Conservation (phyloP, 2,888 invertebrate genomes). For the Ypsolopha scabrella region DNA sequence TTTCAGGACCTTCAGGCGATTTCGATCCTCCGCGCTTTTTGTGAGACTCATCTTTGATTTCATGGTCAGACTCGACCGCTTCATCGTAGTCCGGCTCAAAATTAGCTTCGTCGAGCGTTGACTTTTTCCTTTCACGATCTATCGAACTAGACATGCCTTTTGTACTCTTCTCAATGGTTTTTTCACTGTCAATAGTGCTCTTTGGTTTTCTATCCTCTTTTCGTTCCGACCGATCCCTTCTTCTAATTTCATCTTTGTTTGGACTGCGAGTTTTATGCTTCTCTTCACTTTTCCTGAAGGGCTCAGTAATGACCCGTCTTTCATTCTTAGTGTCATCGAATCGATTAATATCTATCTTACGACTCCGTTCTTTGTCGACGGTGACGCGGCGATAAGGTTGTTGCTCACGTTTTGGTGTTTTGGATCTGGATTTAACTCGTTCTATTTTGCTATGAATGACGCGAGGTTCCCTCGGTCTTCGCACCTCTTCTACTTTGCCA, state of each 20-base stretch:
- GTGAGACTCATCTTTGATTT: conserved; percentile 65
- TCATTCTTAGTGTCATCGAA: conserved; percentile 33
- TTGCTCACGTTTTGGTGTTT: conserved; percentile 59
- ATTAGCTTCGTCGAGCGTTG: conserved; percentile 77
- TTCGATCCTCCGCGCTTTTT: conserved; percentile 49
- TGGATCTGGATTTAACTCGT: conserved; percentile 64
- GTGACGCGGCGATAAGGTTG: conserved; percentile 62
- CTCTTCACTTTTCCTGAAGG: conserved; percentile 25
- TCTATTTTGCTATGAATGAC: conserved; percentile 68
- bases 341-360: conserved; percentile 40
- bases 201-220: conserved; percentile 32
- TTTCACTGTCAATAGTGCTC: conserved; percentile 14
- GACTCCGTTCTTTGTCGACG: conserved; percentile 51
- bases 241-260: conserved; percentile 24
- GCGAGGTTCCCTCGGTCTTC: conserved; percentile 62
- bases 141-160: conserved; percentile 13
- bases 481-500: conserved; percentile 76
- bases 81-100: conserved; percentile 83
- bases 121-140: conserved; percentile 73
- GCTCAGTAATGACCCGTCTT: conserved; percentile 29
- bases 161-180: conserved; percentile 12
- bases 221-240: conserved; percentile 8
- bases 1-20: conserved; percentile 32
- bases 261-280: conserved; percentile 28
- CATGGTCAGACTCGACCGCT: conserved; percentile 71